phyloP scores from a whole-genome alignment of 2,113 vertebrate species.

The Cariama cristata region DNA sequence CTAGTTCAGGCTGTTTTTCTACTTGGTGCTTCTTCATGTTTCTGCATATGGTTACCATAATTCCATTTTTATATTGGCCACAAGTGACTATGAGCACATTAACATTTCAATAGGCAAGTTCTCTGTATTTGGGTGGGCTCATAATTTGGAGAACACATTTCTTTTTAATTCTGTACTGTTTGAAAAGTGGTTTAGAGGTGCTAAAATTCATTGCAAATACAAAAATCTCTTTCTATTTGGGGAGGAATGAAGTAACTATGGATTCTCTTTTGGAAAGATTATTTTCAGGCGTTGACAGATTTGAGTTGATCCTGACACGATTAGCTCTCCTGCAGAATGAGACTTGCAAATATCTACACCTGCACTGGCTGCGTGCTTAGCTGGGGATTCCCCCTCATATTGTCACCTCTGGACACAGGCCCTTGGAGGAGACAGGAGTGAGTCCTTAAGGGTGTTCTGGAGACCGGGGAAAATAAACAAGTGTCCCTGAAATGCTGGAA shows the following conservation, averaged over 20 bases:
- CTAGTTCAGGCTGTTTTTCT: background rate
- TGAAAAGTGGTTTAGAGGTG: background rate
- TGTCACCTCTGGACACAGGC: background rate
- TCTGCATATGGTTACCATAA: background rate
- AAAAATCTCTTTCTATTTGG: background rate
- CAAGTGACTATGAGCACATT: background rate
- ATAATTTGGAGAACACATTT: background rate
- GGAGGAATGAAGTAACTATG: background rate
- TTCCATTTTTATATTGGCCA: background rate
- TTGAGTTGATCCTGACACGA: background rate
- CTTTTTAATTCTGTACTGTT: background rate
- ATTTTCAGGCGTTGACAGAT: background rate
- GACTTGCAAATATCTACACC: background rate
- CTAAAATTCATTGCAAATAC: background rate
- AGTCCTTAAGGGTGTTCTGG: background rate
- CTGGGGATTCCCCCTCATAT: fast-evolving
- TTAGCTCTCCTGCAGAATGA: background rate
- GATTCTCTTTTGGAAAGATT: background rate
- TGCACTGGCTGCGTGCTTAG: background rate
- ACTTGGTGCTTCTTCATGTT: background rate
- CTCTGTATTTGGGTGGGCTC: background rate
- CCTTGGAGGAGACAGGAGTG: background rate
- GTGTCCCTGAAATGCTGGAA: background rate
- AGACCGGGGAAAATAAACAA: background rate
- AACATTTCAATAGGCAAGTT: background rate